phyloP scores from a whole-genome alignment of 1,140 invertebrate species.

The Pseudomyrmex cubaensis region DNA sequence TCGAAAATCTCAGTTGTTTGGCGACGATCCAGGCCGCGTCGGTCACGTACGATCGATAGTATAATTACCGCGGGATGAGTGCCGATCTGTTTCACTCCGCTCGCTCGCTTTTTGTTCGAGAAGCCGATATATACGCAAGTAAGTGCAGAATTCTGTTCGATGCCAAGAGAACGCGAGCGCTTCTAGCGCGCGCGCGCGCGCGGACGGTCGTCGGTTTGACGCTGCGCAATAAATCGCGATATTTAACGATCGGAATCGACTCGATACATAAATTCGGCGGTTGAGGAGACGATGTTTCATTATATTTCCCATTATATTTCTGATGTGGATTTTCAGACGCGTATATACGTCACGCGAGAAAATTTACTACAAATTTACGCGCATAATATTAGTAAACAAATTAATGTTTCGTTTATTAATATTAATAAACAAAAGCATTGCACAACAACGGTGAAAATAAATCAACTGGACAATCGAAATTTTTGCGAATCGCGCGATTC shows the following conservation, averaged over 20 bases:
- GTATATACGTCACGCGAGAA: neutral
- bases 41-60: slow-evolving; percentile 60
- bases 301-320: neutral
- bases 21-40: slow-evolving; percentile 18
- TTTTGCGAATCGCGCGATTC: no score
- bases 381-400: neutral
- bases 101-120: slow-evolving; percentile 6
- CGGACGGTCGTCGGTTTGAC: neutral
- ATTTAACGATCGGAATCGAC: slow-evolving; percentile 38
- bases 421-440: neutral
- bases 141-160: slow-evolving; percentile 55
- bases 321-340: neutral
- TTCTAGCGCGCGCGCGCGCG: neutral
- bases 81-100: slow-evolving; percentile 27
- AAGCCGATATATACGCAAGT: neutral
- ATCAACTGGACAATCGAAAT: no score
- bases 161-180: slow-evolving; percentile 29
- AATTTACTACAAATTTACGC: neutral
- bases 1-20: slow-evolving; percentile 53
- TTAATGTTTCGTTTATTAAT: neutral
- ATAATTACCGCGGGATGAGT: slow-evolving; percentile 62
- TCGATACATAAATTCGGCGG: slow-evolving; percentile 50
- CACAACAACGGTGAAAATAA: no score
- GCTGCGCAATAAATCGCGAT: slow-evolving; percentile 37
- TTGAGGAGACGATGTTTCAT: slow-evolving; percentile 21